Conservation (phyloP, 2,888 invertebrate species). For the Julus scandinavius region DNA sequence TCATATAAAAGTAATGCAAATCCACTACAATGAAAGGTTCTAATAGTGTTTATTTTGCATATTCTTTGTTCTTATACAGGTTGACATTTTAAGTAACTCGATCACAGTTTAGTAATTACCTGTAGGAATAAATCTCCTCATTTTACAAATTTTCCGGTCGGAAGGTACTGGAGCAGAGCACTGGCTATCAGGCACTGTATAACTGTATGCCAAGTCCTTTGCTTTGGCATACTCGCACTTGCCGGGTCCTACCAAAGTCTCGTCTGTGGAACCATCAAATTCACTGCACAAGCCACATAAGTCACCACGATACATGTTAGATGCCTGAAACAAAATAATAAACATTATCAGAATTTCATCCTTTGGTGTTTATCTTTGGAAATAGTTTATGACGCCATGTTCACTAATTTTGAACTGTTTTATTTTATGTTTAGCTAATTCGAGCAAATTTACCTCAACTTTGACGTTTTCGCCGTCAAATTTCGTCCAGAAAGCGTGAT, state of each 20-base stretch:
- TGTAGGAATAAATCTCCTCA: neutral
- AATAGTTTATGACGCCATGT: neutral
- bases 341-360: neutral
- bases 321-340: neutral
- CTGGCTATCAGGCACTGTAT: neutral
- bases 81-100: neutral
- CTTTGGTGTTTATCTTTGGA: neutral
- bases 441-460: conserved; percentile 1
- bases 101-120: neutral
- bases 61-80: neutral
- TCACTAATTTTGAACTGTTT: neutral
- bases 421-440: neutral
- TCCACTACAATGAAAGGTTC: neutral
- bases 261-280: conserved; percentile 50
- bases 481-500: neutral
- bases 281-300: conserved; percentile 55
- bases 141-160: conserved; percentile 46
- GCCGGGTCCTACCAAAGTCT: conserved; percentile 51
- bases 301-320: conserved; percentile 53
- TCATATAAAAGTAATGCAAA: neutral
- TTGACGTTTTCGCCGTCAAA: conserved; percentile 48
- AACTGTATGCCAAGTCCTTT: conserved; percentile 47
- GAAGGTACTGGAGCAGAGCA: conserved; percentile 49
- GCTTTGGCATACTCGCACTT: conserved; percentile 52
- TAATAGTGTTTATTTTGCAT: neutral